Evolutionary conservation across 2,888 invertebrate species (phyloP).

Genomic region (Polydrusus tereticollis): DNA sequence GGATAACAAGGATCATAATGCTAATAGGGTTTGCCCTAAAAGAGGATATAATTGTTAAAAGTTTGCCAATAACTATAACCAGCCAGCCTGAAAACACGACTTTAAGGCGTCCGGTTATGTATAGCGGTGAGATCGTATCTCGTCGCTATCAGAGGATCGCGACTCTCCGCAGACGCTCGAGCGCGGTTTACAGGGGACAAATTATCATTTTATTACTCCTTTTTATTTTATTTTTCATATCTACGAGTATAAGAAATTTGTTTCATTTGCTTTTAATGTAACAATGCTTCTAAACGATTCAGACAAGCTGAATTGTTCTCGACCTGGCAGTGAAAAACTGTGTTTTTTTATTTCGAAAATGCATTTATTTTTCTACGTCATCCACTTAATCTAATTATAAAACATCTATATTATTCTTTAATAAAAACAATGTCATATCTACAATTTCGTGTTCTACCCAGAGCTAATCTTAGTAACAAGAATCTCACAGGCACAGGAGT

Average conservation of each 20-base stretch:
- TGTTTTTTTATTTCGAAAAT: too few relatives aligned
- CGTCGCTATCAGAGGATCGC: conserved; percentile 41
- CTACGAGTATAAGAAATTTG: conserved; percentile 21
- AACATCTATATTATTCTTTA: too few relatives aligned
- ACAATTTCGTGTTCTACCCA: too few relatives aligned
- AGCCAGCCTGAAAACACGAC: conserved; percentile 45
- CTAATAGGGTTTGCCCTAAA: conserved; percentile 43
- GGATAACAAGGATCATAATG: conserved; percentile 33
- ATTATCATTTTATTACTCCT: conserved; percentile 34
- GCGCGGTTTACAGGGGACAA: conserved; percentile 45
- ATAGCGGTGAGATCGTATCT: conserved; percentile 48
- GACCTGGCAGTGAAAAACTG: too few relatives aligned
- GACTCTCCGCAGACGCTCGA: conserved; percentile 47
- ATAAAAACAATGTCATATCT: too few relatives aligned
- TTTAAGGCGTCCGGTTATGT: conserved; percentile 50
- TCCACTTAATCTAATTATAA: too few relatives aligned
- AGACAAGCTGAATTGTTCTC: too few relatives aligned
- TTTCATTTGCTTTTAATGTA: conserved; percentile 14
- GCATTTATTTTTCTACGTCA: too few relatives aligned
- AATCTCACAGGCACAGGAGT: too few relatives aligned
- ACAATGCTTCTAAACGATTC: neutral
- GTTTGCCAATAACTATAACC: conserved; percentile 47
- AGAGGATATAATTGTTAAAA: conserved; percentile 49
- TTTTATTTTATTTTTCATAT: conserved; percentile 33
- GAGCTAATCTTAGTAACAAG: too few relatives aligned